Base-by-base conservation (phyloP, 2,113 vertebrate species). In the Oncorhynchus mykiss region DNA sequence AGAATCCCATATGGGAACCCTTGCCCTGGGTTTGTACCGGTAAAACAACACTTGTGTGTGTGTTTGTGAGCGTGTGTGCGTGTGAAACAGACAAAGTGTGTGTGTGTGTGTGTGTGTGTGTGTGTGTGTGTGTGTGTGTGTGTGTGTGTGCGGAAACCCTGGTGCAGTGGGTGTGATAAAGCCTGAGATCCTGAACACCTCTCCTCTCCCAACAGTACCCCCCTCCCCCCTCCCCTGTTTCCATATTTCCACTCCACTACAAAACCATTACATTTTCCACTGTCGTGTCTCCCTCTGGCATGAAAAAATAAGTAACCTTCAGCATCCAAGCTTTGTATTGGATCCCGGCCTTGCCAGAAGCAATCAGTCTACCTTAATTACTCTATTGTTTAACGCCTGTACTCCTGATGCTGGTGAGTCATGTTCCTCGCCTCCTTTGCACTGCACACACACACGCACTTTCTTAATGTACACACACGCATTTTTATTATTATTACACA, bases 351-450 rank as follows among this genome's bases (percentile, higher is more conserved):
- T 70, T 76, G 34, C 75, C 78, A 78, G 80, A 75, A 82, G 67
- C 64, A 69, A 73, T 71, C 65, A 75, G 72, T 70, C 49, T 70
- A 68, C 73, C 72, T 67, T 82, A 82, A 82, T 73, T 31, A 54
- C 14, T 57, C 80, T 72, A 79, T 84, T 87, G 80, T 87, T 82
- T 59, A 31, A 70, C 13, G 72, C 39, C 54, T 75, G 25, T 76
- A 22, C n/a, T 64, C 45, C 9, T 49, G 60, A 12, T 49, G 49
- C 76, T 71, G 71, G 27, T 45, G 70, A 31, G 65, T 67, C 65
- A 39, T 45, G 27, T 70, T 45, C 71, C 39, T 65, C 59, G 18
- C n/a, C 45, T 22, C 65, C 45, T 14, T 16, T 29, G 59, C 27
- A 39, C 25, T 59, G 34, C 78, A 57, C 29, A 69, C 71, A 25